Evolutionary conservation across 2,113 vertebrate genomes (phyloP), one percentile per base, ranked within the genome.

Genomic region (Dicentrarchus labrax): DNA sequence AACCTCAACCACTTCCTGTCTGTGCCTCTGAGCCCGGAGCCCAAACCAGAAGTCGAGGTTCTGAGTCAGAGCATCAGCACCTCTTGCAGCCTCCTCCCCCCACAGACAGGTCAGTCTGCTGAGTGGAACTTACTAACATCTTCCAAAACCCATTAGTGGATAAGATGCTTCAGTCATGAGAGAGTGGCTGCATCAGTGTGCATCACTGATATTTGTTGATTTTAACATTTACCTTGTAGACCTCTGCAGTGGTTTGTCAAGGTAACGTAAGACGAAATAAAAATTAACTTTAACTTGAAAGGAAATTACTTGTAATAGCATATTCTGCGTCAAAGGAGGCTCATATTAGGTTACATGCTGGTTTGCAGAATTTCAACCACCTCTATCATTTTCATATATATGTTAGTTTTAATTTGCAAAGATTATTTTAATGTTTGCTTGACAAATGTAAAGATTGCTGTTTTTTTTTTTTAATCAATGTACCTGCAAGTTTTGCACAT

Each of bases 1-100:
- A 97, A 97, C 90, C 96, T 99, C 93, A 97, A 96, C 94, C 97
- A 97, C 76, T 97, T 97, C 68, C 96, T 97, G 0, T 97, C 97
- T 0, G 96, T 98, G 89, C 94, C 94, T 73, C 94, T 95, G 78
- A 96, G 92, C 77, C 95, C 96, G 0, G 93, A 94, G 19, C 86
- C 94, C 77, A 92, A 96, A 88, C 81, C 90, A 22, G 84, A 91
- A 12, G 84, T 84, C 1, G 72, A 94, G 56, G 87, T 17, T 76
- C 74, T 94, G 73, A 91, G 77, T 65, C 91, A 92, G 80, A 94
- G 91, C 84, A 80, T 93, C 89, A 94, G 92, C 88, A 94, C 93
- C 39, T 95, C 95, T 89, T 92, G 92, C 82, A 94, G 89, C 82
- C 79, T 92, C 65, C 88, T 93, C 59, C 78, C 89, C 15, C 93